Evolutionary conservation across 2,888 invertebrate species (phyloP), one percentile per base, ranked within the genome.

Genomic region (Liopterus haemorrhoidalis): DNA sequence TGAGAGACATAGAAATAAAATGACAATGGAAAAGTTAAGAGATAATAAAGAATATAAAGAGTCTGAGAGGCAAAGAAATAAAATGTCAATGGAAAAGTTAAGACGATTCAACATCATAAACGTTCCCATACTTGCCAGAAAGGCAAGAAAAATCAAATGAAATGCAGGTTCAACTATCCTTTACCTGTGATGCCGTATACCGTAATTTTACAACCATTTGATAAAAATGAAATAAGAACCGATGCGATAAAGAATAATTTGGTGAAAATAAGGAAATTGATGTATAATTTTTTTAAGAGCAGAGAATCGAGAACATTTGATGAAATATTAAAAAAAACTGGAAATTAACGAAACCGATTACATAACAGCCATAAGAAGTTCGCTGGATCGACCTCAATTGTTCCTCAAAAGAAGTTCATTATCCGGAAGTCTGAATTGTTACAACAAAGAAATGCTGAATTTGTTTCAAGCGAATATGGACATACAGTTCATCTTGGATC

Each of bases 71-170:
- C n/a, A n/a, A n/a, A n/a, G n/a, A n/a, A n/a, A n/a, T n/a, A n/a
- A n/a, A n/a, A n/a, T n/a, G n/a, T n/a, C n/a, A n/a, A n/a, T n/a
- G n/a, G n/a, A n/a, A n/a, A n/a, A n/a, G n/a, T n/a, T n/a, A n/a
- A n/a, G 30, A 39, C 21, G 22, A 49, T 48, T 31, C 50, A 53
- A 37, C 24, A 28, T 1, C 54, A 55, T 36, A 49, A 44, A 27
- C 55, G 56, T 35, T 45, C 51, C 2, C 46, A 51, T 30, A 56
- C 50, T 2, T 54, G 54, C 24, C 42, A 51, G 8, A 53, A 54
- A 46, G 48, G 44, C 5, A 51, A 33, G 37, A 45, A 20, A 40
- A 49, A 49, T 20, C 48, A 52, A 46, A 9, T 15, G 6, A 33
- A 32, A 33, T 54, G 50, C 41, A 22, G 52, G 38, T 55, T 54